Conservation (phyloP, 2,797 vertebrate genomes). For the Eremophila alpestris region DNA sequence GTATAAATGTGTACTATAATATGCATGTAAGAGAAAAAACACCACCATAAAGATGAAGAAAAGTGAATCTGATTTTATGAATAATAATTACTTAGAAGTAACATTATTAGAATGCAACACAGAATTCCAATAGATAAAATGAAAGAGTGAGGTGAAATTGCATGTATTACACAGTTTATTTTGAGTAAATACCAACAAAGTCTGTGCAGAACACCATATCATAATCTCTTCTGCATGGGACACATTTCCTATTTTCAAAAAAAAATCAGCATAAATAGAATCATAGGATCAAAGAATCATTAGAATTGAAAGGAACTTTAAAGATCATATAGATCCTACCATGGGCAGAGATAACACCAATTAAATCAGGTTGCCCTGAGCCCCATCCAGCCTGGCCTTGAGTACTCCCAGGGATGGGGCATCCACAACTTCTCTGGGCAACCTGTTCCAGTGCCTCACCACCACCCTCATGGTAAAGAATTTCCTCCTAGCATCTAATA, state of each 20-base stretch:
- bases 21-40: background rate
- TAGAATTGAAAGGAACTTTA: background rate
- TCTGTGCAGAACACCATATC: background rate
- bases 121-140: background rate
- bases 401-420: background rate
- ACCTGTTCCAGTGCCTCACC: background rate
- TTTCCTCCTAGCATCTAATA: background rate
- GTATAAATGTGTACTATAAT: background rate
- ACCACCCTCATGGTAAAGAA: background rate
- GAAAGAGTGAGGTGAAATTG: background rate
- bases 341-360: fast-evolving
- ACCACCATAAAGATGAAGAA: background rate
- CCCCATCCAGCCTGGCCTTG: background rate
- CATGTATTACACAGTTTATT: background rate
- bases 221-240: background rate
- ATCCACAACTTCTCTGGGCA: background rate
- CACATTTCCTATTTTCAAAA: background rate
- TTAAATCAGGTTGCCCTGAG: background rate
- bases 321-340: background rate
- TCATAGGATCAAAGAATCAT: background rate
- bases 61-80: background rate
- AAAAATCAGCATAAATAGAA: background rate
- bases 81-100: background rate
- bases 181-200: background rate
- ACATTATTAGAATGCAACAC: background rate